Percentiles rank a stretch among this genome's conserved stretches.
These are phyloP conservation scores for Xestia ashworthii DNA, from an alignment of 2,888 invertebrate genomes.

Conservation along the genomic window DNA sequence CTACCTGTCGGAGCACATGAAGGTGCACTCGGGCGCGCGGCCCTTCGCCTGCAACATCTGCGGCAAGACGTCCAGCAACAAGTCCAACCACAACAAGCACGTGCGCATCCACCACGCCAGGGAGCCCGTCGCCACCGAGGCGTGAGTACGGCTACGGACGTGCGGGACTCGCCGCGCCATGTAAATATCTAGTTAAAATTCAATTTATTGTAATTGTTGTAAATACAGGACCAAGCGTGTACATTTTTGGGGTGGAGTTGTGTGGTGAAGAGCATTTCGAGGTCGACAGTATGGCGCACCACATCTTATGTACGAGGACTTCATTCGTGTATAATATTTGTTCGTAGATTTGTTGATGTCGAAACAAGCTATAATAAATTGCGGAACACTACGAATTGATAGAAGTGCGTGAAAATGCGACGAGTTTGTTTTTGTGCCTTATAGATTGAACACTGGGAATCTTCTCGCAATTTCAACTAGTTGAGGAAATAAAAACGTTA, in stretches of 20 bases:
- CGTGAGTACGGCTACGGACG: slow-evolving; percentile 69
- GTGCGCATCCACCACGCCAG: slow-evolving; percentile 97
- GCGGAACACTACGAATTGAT: slow-evolving; percentile 36
- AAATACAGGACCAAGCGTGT: slow-evolving; percentile 87
- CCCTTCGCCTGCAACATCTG: slow-evolving; percentile 97
- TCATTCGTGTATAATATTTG: slow-evolving; percentile 33
- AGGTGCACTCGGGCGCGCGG: slow-evolving; percentile 95
- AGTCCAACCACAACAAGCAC: slow-evolving; percentile 97
- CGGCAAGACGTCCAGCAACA: slow-evolving; percentile 96
- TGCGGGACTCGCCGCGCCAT: slow-evolving; percentile 56
- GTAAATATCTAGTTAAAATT: slow-evolving; percentile 89
- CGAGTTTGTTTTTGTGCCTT: slow-evolving; percentile 61
- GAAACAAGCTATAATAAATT: slow-evolving; percentile 50
- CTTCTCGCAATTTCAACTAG: slow-evolving; percentile 14
- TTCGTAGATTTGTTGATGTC: slow-evolving; percentile 46
- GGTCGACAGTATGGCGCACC: slow-evolving; percentile 64
- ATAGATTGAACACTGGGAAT: slow-evolving; percentile 45
- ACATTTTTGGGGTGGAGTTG: slow-evolving; percentile 74
- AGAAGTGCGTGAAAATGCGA: slow-evolving; percentile 38
- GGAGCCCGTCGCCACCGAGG: slow-evolving; percentile 96
- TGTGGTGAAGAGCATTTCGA: slow-evolving; percentile 75
- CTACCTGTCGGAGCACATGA: slow-evolving; percentile 96
- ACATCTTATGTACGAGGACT: slow-evolving; percentile 57
- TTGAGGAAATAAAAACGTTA: slow-evolving; percentile 4
- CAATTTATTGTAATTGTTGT: slow-evolving; percentile 80